Percentiles rank a stretch among this genome's conserved stretches.
These are phyloP conservation scores for Pogonus chalceus DNA, from an alignment of 1,140 invertebrate genomes.

Conservation along the genomic window DNA sequence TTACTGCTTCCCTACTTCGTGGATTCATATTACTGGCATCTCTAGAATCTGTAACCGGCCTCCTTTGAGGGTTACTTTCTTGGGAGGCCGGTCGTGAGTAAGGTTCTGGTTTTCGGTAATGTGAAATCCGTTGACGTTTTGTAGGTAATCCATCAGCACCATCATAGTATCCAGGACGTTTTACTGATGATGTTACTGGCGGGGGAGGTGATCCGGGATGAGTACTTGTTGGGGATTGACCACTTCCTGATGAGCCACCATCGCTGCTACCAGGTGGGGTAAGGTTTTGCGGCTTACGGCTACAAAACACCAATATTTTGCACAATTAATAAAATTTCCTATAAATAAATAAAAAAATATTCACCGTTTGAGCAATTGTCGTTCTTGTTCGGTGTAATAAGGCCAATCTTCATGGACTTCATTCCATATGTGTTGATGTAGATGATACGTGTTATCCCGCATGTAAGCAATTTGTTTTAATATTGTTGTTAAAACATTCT, in stretches of 20 bases:
- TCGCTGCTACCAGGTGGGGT: constrained; percentile 78
- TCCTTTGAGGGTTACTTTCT: constrained; percentile 29
- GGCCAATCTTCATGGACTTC: constrained; percentile 92
- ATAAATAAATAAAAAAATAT: constrained; percentile 12
- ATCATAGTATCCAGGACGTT: constrained; percentile 46
- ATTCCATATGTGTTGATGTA: constrained; percentile 78
- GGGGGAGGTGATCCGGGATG: constrained; percentile 54
- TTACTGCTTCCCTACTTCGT: constrained; percentile 27
- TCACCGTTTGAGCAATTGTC: constrained; percentile 71
- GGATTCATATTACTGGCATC: constrained; percentile 35
- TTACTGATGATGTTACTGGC: constrained; percentile 25
- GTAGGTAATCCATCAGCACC: constrained; percentile 51
- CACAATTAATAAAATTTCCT: not conserved
- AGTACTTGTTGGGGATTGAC: constrained; percentile 59
- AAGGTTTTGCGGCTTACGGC: constrained; percentile 78
- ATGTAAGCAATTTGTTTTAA: constrained; percentile 67
- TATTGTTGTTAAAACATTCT: constrained; percentile 58
- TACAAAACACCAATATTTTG: constrained; percentile 27
- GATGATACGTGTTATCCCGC: constrained; percentile 79
- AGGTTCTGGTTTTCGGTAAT: constrained; percentile 50
- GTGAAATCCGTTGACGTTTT: constrained; percentile 74
- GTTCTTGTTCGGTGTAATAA: constrained; percentile 82
- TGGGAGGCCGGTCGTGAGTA: constrained; percentile 9
- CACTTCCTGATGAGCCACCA: constrained; percentile 55
- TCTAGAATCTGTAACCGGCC: constrained; percentile 30